A percentile compares a stretch with the other conserved stretches of the same genome.
These are phyloP conservation scores for Drosophila maculinotata DNA, from an alignment of 2,888 invertebrate species.

Conservation along the genomic window DNA sequence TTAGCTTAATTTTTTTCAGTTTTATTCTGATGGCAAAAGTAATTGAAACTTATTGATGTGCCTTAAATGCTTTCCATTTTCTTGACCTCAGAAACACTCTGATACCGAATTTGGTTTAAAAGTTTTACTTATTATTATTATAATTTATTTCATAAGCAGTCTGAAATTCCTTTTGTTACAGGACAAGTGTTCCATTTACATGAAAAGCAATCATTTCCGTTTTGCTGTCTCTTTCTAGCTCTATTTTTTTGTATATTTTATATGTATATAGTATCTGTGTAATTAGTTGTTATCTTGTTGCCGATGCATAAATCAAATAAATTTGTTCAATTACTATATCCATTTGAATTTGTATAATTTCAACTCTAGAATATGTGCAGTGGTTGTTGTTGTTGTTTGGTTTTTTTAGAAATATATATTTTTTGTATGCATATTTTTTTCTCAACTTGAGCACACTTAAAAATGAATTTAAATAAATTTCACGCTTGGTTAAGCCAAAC, in stretches of 20 bases:
- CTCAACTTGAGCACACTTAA: constrained; percentile 77
- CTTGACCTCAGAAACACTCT: too few relatives aligned
- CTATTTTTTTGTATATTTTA: not conserved
- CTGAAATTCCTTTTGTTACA: too few relatives aligned
- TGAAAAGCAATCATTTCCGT: not conserved
- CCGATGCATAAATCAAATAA: constrained; percentile 47
- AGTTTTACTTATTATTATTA: too few relatives aligned
- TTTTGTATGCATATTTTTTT: constrained; percentile 47
- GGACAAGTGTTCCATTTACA: not conserved
- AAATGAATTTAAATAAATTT: constrained; percentile 82
- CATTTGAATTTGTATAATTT: constrained; percentile 45
- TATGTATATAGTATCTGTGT: not conserved
- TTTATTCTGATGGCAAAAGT: too few relatives aligned
- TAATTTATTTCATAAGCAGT: too few relatives aligned
- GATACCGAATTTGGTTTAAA: too few relatives aligned
- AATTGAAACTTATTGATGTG: too few relatives aligned
- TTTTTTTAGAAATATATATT: constrained; percentile 14
- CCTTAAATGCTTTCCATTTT: too few relatives aligned
- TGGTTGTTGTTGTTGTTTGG: constrained; percentile 23
- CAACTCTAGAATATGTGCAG: constrained; percentile 35
- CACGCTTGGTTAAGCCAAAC: constrained; percentile 77
- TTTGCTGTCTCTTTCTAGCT: too few relatives aligned
- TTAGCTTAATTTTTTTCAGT: too few relatives aligned
- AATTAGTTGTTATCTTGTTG: constrained; percentile 14
- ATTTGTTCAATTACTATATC: constrained; percentile 39